Evolutionary conservation across 2,113 vertebrate species (phyloP), one percentile per base, ranked within the genome.

Genomic region (Verasper variegatus): DNA sequence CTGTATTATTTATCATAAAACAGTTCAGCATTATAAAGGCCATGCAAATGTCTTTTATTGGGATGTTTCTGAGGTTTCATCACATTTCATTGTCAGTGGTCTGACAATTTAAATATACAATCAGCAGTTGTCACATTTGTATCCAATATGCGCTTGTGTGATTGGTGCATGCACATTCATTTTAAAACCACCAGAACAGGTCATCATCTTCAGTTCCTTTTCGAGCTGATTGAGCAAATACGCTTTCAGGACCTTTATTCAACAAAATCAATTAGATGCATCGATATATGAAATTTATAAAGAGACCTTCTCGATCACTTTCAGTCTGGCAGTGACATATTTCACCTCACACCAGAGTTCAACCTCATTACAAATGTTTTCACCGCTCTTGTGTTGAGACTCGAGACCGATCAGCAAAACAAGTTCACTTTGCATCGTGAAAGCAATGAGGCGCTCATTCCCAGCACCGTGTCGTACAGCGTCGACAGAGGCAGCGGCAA

Each of bases 371-470:
- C 59, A 82, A 27, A 61, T 13, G 54, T 71, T 78, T 5, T 52
- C 27, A 23, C 64, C 45, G 54, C 23, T 84, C 75, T 79, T 10
- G 10, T 57, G 57, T 74, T 68, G 23, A 1, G 9, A n/a, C 68
- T 35, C 20, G 49, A 69, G 45, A 64, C 47, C 12, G 27, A 54
- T 2, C 40, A 49, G 40, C 35, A 60, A 27, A 55, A 76, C 68
- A 61, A 68, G 54, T 71, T 81, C 47, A 47, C 31, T 62, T 76
- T 3, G 11, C 20, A 76, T 66, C 55, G 54, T 61, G 5, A 47
- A 47, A 67, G 20, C 21, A 62, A 61, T 6, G 21, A 74, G 54
- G 17, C 12, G 1, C n/a, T 61, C 20, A 21, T 74, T 74, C 60
- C 72, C 72, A 65, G 54, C 65, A 13, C 21, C 27, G 1, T 61